Conservation (phyloP, 2,113 vertebrate genomes). For the Diadophis punctatus region DNA sequence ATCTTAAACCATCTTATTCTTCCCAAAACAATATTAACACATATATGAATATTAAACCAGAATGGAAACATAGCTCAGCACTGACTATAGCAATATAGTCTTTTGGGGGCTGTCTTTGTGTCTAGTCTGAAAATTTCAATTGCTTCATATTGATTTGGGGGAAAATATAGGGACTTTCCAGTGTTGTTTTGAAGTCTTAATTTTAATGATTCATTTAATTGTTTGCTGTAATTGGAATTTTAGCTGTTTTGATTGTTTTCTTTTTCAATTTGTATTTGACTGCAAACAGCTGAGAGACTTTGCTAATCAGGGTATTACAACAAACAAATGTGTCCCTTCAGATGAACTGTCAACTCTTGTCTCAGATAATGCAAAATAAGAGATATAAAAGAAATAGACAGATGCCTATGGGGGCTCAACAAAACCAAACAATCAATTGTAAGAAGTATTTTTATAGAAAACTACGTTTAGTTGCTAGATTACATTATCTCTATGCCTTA, state of each 20-base stretch:
- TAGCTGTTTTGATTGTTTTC: background rate
- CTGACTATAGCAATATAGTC: background rate
- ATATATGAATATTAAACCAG: background rate
- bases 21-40: background rate
- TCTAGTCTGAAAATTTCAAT: background rate
- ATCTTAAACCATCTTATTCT: background rate
- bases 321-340: background rate
- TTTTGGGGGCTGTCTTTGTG: background rate
- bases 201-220: background rate
- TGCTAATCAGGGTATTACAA: background rate
- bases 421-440: background rate
- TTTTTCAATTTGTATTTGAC: background rate
- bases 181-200: background rate
- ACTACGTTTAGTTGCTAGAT: background rate
- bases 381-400: background rate
- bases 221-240: background rate
- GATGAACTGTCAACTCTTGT: background rate
- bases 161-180: background rate
- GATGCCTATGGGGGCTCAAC: background rate
- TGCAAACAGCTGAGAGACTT: background rate
- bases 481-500: background rate
- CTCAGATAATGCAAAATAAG: background rate
- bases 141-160: background rate
- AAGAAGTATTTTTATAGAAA: background rate
- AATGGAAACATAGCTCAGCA: background rate